These are phyloP conservation scores for Ranitomeya variabilis DNA, from an alignment of 2,113 vertebrate genomes.

Conservation along the genomic window DNA sequence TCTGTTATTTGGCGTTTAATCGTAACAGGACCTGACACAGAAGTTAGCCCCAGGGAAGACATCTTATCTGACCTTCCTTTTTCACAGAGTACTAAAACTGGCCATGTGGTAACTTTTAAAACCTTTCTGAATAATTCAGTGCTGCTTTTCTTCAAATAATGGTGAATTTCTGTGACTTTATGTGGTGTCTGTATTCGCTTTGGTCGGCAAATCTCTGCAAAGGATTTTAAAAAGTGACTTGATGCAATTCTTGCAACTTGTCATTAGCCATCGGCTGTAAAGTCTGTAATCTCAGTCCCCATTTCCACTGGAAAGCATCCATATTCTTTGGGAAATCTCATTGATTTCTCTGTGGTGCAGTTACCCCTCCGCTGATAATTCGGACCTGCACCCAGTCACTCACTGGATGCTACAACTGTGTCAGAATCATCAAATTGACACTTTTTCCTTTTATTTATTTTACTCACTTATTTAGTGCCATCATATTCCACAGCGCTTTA, in stretches of 20 bases:
- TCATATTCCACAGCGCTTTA: too few relatives aligned
- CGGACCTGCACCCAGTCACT: not conserved
- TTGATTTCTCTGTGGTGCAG: not conserved
- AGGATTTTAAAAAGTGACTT: too few relatives aligned
- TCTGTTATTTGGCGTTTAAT: slow-evolving; percentile 40
- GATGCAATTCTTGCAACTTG: too few relatives aligned
- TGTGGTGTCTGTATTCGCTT: not conserved
- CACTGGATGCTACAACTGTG: not conserved
- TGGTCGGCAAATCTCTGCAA: not conserved
- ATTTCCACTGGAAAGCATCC: not conserved
- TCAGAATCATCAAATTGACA: not conserved
- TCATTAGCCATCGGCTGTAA: too few relatives aligned
- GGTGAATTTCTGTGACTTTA: not conserved
- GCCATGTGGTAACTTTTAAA: not conserved
- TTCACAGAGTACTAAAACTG: not conserved
- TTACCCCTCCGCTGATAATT: too few relatives aligned
- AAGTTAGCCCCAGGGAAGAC: not conserved
- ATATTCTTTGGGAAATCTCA: not conserved
- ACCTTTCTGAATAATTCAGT: not conserved
- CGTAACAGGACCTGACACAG: slow-evolving; percentile 24
- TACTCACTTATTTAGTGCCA: too few relatives aligned
- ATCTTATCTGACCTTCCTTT: slow-evolving; percentile 5
- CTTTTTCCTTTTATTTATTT: not conserved
- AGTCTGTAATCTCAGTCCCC: too few relatives aligned
- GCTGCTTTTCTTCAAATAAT: not conserved